Evolutionary conservation across 2,888 invertebrate species (phyloP).

Genomic region (Acronicta aceris): DNA sequence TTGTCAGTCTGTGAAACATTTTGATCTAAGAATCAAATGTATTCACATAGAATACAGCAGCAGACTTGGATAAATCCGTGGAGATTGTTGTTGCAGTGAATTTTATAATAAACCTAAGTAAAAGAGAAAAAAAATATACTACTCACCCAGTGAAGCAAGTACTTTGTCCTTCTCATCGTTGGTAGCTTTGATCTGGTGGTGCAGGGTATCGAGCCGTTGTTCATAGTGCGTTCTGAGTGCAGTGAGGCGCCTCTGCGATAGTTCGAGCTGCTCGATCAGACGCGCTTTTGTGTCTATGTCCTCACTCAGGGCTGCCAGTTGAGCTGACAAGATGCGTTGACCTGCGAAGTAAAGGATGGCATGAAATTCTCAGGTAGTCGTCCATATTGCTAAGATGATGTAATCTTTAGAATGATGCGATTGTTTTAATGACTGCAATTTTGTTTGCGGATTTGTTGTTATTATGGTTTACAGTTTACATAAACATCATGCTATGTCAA

Average conservation of each 20-base stretch:
- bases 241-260: slow-evolving; percentile 95
- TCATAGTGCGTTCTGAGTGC: slow-evolving; percentile 97
- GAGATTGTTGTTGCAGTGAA: no score
- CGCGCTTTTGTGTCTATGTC: slow-evolving; percentile 98
- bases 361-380: background rate
- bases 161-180: slow-evolving; percentile 97
- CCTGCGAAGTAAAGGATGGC: slow-evolving; percentile 60
- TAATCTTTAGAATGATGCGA: no score
- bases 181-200: slow-evolving; percentile 95
- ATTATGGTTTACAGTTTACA: no score
- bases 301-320: slow-evolving; percentile 96
- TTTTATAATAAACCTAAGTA: no score
- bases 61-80: background rate
- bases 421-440: no score
- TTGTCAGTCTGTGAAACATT: no score
- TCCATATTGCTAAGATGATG: no score
- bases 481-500: no score
- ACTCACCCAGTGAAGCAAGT: slow-evolving; percentile 89
- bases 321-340: slow-evolving; percentile 91
- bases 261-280: slow-evolving; percentile 97
- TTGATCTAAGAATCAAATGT: no score
- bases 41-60: no score
- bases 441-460: no score
- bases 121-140: no score
- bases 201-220: slow-evolving; percentile 95